Base-by-base conservation (phyloP, 1,140 invertebrate genomes). In the Venturia canescens region DNA sequence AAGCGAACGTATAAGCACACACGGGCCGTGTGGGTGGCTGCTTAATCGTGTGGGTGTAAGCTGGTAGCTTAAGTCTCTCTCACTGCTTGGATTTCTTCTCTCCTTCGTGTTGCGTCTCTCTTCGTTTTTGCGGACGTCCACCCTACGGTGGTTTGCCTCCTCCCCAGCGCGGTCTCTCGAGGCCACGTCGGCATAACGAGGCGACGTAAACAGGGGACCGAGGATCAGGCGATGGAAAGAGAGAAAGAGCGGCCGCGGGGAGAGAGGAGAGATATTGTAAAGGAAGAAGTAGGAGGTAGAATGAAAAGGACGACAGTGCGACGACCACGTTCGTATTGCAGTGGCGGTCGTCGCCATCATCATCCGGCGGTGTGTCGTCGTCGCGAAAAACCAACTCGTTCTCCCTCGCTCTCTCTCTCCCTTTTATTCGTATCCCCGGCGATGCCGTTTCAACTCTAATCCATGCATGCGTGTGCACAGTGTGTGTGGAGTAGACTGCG, bases 401-500 rank as follows among this genome's bases (percentile, higher is more conserved):
- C 53, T 57, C 16, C 21, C 53, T 57, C 53, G n/a, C 13, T 57
- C 60, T 26, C 23, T 27, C 60, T 63, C 60, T 23, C n/a, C 27
- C 23, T 63, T 23, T 15, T 69, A 29, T 69, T 34, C 31, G 27
- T 80, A 34, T 26, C 11, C 60, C 15, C 27, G 15, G 66, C 29
- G 18, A 18, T 69, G 21, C 66, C 29, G 66, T 31, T 29, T 31
- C 15, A 69, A 38, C 57, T 57, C 34, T 50, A 23, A 21, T 60
- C 23, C 63, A 67, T 67, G 23, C 63, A 81, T 77, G 80, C 34
- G 66, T 75, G 23, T 71, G n/a, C n/a, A n/a, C n/a, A 44, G 60
- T 44, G 44, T 72, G 80, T 74, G 79, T 82, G 31, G 27, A 67
- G 80, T 38, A 83, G 83, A 83, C 83, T 83, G 83, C 83, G 83